A percentile compares a stretch with the other conserved stretches of the same genome.
phyloP scores from a whole-genome alignment of 2,113 vertebrate genomes.

The Sorex fumeus region DNA sequence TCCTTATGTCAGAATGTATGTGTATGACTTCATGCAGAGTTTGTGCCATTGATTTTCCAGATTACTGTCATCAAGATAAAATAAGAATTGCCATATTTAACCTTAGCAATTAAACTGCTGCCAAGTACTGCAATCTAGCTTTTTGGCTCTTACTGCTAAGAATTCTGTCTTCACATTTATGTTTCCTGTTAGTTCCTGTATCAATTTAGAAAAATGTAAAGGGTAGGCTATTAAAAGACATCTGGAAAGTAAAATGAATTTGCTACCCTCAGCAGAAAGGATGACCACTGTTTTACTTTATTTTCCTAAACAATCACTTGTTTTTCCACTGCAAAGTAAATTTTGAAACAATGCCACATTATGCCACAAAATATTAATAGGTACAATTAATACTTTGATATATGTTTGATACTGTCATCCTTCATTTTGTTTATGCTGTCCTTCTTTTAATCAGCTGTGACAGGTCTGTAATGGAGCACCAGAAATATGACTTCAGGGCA shows the following conservation, averaged over 20 bases:
- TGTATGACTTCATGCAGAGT: background rate
- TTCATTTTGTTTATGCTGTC: constrained; percentile 77
- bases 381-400: constrained; percentile 78
- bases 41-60: constrained; percentile 59
- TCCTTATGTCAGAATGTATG: background rate
- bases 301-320: constrained; percentile 65
- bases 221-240: constrained; percentile 78
- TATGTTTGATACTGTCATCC: constrained; percentile 74
- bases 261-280: constrained; percentile 71
- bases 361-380: constrained; percentile 82
- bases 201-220: constrained; percentile 80
- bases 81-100: constrained; percentile 76
- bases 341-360: constrained; percentile 76
- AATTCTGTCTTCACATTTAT: constrained; percentile 80
- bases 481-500: constrained; percentile 89
- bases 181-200: constrained; percentile 78
- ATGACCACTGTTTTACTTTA: constrained; percentile 10
- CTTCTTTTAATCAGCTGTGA: constrained; percentile 72
- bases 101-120: constrained; percentile 73
- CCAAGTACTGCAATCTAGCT: constrained; percentile 74
- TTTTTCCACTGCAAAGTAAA: constrained; percentile 62
- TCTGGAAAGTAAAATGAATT: constrained; percentile 72
- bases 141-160: constrained; percentile 75
- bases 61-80: constrained; percentile 68
- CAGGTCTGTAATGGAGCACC: constrained; percentile 77